A percentile compares a stretch with the other conserved stretches of the same genome.
phyloP scores from a whole-genome alignment of 2,113 vertebrate genomes.

The Oncorhynchus mykiss region DNA sequence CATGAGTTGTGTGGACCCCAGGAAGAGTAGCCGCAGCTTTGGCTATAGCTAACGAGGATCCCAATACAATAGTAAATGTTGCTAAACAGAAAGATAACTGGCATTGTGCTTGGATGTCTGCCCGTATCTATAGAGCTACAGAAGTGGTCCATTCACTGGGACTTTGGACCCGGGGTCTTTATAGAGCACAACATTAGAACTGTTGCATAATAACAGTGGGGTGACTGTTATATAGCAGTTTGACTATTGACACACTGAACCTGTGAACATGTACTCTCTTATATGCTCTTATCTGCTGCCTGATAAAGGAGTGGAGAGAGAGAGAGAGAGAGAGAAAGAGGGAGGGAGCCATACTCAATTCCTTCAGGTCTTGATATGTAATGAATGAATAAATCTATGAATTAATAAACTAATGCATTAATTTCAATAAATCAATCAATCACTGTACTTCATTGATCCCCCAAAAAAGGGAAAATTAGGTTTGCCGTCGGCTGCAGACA shows the following conservation, averaged over 20 bases:
- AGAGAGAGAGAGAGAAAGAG: background rate
- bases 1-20: constrained; percentile 54
- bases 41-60: no score
- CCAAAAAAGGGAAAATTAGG: no score
- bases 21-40: no score
- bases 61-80: no score
- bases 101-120: background rate
- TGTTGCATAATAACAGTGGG: background rate
- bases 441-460: no score
- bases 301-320: background rate
- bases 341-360: background rate
- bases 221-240: constrained; percentile 7
- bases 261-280: background rate
- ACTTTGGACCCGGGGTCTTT: constrained; percentile 5
- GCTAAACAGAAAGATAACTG: no score
- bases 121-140: background rate
- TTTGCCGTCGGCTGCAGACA: no score
- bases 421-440: no score
- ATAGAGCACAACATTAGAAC: background rate
- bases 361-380: no score
- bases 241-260: constrained; percentile 30
- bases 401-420: no score
- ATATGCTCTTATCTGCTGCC: background rate
- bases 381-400: no score
- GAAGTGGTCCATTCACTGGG: background rate